These are phyloP conservation scores for Creontiades dilutus DNA, from an alignment of 2,888 invertebrate species.

Conservation along the genomic window DNA sequence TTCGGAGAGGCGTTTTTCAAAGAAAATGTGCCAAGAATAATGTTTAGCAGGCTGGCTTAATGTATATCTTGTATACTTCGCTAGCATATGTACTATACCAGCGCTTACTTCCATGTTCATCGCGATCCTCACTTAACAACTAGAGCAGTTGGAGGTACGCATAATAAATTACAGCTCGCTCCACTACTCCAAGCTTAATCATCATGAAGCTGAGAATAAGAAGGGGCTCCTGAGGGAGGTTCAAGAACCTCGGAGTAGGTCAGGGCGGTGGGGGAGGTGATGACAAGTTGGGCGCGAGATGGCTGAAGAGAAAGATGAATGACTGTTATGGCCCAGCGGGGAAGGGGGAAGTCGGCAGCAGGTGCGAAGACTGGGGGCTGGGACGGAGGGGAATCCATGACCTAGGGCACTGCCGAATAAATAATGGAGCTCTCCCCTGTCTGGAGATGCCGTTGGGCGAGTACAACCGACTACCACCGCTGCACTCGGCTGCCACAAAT, in stretches of 20 bases:
- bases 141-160: not conserved
- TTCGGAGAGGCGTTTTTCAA: no score
- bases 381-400: not conserved
- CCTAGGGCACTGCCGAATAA: constrained; percentile 57
- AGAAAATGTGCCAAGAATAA: no score
- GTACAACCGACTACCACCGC: constrained; percentile 1
- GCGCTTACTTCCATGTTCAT: no score
- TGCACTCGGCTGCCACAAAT: not conserved
- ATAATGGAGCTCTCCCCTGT: not conserved
- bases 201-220: not conserved
- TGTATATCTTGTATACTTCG: no score
- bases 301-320: constrained; percentile 35
- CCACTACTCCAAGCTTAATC: not conserved
- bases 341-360: not conserved
- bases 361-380: not conserved
- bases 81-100: no score
- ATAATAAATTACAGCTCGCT: not conserved
- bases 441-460: not conserved
- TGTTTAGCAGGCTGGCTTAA: no score
- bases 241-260: constrained; percentile 29
- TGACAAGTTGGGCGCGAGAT: not conserved
- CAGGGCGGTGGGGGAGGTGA: constrained; percentile 29
- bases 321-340: not conserved
- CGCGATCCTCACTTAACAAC: no score
- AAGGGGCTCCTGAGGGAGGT: not conserved